Conservation (phyloP, 2,797 vertebrate species). For the Lutra lutra region DNA sequence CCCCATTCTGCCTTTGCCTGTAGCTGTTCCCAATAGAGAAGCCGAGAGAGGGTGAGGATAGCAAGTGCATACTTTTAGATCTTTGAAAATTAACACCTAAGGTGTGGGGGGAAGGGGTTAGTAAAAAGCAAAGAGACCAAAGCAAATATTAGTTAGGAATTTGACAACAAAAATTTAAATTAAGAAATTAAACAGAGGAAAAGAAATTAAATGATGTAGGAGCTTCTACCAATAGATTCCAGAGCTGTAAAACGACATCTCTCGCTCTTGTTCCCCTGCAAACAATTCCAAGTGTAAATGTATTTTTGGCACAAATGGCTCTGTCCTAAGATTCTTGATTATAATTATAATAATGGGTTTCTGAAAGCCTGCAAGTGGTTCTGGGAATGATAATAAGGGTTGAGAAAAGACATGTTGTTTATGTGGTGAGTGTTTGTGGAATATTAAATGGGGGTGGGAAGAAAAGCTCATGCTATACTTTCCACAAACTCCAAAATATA, state of each 20-base stretch:
- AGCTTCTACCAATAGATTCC: constrained; percentile 61
- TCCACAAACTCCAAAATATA: constrained; percentile 82
- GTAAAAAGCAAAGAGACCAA: background rate
- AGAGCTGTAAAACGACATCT: constrained; percentile 22
- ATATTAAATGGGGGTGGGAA: constrained; percentile 82
- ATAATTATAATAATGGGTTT: constrained; percentile 89
- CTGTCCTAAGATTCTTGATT: constrained; percentile 87
- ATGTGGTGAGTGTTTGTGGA: constrained; percentile 83
- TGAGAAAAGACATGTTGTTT: constrained; percentile 84
- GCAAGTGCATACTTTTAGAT: background rate
- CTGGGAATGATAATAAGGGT: constrained; percentile 84
- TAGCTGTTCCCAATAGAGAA: background rate
- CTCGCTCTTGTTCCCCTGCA: constrained; percentile 62
- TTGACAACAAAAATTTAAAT: constrained; percentile 74
- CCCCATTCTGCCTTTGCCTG: background rate
- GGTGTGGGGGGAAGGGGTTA: background rate
- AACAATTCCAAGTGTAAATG: constrained; percentile 77
- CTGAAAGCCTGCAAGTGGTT: constrained; percentile 84
- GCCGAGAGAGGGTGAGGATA: background rate
- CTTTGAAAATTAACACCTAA: constrained; percentile 66
- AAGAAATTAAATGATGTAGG: constrained; percentile 51
- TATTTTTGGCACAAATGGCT: constrained; percentile 86
- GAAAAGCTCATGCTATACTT: constrained; percentile 75
- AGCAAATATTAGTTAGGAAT: constrained; percentile 77
- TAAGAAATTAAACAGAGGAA: constrained; percentile 67